phyloP scores from a whole-genome alignment of 2,113 vertebrate genomes.

The Platichthys stellatus region DNA sequence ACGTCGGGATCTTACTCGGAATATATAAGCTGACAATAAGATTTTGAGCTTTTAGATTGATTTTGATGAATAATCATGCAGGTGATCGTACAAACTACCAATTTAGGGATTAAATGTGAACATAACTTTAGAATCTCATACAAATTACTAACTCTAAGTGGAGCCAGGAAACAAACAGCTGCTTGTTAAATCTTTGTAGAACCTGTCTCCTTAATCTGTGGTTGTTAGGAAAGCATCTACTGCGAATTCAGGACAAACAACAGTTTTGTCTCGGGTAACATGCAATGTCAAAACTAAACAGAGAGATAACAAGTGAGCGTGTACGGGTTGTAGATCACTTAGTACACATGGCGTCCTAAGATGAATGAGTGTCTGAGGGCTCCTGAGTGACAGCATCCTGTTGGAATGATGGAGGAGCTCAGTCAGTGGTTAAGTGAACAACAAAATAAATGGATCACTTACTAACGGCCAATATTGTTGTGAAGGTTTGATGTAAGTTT shows the following conservation, averaged over 20 bases:
- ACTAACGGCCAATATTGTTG: conserved; percentile 9
- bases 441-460: conserved; percentile 50
- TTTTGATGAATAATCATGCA: too few species aligned
- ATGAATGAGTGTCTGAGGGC: conserved; percentile 44
- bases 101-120: background rate
- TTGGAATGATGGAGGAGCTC: conserved; percentile 54
- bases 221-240: background rate
- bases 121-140: too few species aligned
- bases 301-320: conserved; percentile 61
- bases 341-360: conserved; percentile 25
- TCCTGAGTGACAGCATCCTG: conserved; percentile 47
- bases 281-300: conserved; percentile 42
- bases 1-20: background rate
- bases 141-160: background rate
- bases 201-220: conserved; percentile 10
- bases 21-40: too few species aligned
- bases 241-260: conserved; percentile 39
- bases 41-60: background rate
- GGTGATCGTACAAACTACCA: too few species aligned
- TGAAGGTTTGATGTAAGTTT: conserved; percentile 12
- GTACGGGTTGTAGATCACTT: conserved; percentile 40
- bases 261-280: conserved; percentile 39
- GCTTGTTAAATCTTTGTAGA: background rate
- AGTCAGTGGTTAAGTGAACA: conserved; percentile 47
- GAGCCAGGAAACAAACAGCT: background rate